These are phyloP conservation scores for Zingel zingel DNA, from an alignment of 2,113 vertebrate species.

Conservation along the genomic window DNA sequence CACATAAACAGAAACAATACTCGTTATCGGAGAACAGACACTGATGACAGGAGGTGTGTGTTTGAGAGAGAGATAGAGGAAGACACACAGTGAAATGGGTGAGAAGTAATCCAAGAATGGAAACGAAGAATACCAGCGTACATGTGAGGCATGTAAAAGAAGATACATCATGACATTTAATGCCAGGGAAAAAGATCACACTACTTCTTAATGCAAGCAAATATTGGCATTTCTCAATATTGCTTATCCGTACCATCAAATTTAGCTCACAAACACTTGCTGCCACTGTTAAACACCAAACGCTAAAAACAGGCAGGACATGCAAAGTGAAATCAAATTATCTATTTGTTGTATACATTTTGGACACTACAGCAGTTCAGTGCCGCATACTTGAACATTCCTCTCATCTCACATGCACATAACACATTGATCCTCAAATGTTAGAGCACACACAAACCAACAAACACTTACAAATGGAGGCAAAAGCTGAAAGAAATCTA, in stretches of 20 bases:
- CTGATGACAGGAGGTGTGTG: constrained; percentile 73
- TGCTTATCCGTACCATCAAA: constrained; percentile 70
- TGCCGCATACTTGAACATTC: constrained; percentile 52
- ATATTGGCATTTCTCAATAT: constrained; percentile 84
- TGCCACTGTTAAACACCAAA: constrained; percentile 66
- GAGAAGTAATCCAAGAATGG: constrained; percentile 80
- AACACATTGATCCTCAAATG: constrained; percentile 48
- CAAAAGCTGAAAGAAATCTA: constrained; percentile 57
- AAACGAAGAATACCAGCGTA: constrained; percentile 83
- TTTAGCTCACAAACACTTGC: constrained; percentile 72
- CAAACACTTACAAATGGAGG: constrained; percentile 52
- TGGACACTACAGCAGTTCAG: constrained; percentile 48
- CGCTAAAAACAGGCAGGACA: constrained; percentile 65
- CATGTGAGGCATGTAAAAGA: constrained; percentile 85
- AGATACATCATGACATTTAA: constrained; percentile 84
- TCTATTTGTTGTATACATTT: constrained; percentile 25
- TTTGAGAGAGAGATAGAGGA: constrained; percentile 52
- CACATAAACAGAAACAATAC: constrained; percentile 84
- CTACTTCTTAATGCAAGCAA: constrained; percentile 78
- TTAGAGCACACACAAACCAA: constrained; percentile 38
- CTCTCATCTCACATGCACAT: constrained; percentile 57
- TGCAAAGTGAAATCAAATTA: constrained; percentile 55
- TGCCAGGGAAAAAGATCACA: constrained; percentile 79
- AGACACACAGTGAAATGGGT: constrained; percentile 74
- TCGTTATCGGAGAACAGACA: constrained; percentile 78